Base-by-base conservation (phyloP, 1,140 invertebrate genomes). In the Sycophila sp. region DNA sequence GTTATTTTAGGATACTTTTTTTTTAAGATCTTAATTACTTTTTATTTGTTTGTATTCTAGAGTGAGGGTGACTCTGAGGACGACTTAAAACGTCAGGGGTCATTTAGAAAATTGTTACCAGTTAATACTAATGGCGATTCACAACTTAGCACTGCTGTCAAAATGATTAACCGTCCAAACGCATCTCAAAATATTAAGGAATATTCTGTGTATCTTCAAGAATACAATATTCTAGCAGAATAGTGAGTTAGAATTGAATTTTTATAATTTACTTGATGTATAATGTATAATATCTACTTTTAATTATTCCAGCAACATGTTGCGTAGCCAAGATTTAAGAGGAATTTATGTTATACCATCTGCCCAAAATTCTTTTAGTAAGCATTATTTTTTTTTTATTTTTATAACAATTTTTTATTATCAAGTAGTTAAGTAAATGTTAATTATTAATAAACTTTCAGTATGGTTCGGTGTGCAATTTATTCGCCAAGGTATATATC, bases 381-480 rank as follows among this genome's bases (percentile, higher is more conserved):
- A 90, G 89, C 90, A 73, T 70, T 51, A 24, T 40, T 22, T 30
- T 69, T 51, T 56, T 36, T 63, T 11, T 60, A 65, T 63, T 55
- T 32, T 28, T 30, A 60, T 56, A 62, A 59, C 2, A 6, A 53
- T 45, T 22, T 26, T 60, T 17, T 28, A 42, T 60, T 60, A 17
- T 71, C 34, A 59, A 66, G 11, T 34, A 51, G 55, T 42, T 55
- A 51, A 60, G 66, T 53, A 66, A 67, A 73, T 65, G n/a, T 56
- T 47, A 22, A 11, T 10, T 22, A 15, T 6, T 72, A 67, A 67
- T 45, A 78, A 76, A 73, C 71, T 90, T 89, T 71, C 81, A 97
- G 95, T 94, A 74, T 98, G 96, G 96, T 96, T 94, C 89, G 96
- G 96, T 71, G 93, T 98, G 15, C 89, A 97, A 77, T 98, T 98